A percentile compares a stretch with the other conserved stretches of the same genome.
phyloP scores from a whole-genome alignment of 2,797 vertebrate species.

The Clarias laeviceps region DNA sequence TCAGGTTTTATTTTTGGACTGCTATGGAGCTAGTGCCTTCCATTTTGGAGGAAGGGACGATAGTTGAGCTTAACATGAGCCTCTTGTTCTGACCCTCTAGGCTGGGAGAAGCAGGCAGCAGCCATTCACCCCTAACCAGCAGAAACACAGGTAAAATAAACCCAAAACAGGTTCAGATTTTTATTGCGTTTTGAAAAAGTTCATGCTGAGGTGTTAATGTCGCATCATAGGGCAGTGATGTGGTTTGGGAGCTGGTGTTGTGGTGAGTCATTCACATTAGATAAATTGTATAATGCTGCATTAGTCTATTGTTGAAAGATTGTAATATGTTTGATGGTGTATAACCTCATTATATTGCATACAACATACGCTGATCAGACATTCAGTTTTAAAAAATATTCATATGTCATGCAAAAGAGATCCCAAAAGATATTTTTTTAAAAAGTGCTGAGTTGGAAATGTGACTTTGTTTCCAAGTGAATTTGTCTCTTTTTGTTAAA shows the following conservation, averaged over 20 bases:
- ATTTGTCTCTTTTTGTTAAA: conserved; percentile 60
- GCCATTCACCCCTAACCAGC: conserved; percentile 69
- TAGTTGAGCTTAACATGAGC: conserved; percentile 76
- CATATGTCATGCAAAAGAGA: conserved; percentile 18
- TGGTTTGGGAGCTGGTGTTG: conserved; percentile 43
- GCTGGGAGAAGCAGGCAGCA: conserved; percentile 77
- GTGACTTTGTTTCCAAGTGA: conserved; percentile 20
- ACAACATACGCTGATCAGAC: neutral
- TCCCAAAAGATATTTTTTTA: neutral
- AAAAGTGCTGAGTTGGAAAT: neutral
- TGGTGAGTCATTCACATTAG: conserved; percentile 6
- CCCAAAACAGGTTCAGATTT: conserved; percentile 59
- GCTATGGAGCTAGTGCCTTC: conserved; percentile 76
- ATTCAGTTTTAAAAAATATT: neutral
- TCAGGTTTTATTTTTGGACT: conserved; percentile 86
- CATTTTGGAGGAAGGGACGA: conserved; percentile 79
- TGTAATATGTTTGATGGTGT: neutral
- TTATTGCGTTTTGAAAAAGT: conserved; percentile 21
- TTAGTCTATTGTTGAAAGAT: conserved; percentile 44
- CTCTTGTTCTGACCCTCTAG: conserved; percentile 72
- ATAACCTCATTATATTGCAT: neutral
- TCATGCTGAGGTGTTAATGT: conserved; percentile 28
- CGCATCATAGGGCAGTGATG: conserved; percentile 30
- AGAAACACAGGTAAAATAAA: conserved; percentile 74
- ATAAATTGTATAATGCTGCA: conserved; percentile 40